Evolutionary conservation across 2,113 vertebrate species (phyloP), one percentile per base, ranked within the genome.

Genomic region (Steatornis caripensis): DNA sequence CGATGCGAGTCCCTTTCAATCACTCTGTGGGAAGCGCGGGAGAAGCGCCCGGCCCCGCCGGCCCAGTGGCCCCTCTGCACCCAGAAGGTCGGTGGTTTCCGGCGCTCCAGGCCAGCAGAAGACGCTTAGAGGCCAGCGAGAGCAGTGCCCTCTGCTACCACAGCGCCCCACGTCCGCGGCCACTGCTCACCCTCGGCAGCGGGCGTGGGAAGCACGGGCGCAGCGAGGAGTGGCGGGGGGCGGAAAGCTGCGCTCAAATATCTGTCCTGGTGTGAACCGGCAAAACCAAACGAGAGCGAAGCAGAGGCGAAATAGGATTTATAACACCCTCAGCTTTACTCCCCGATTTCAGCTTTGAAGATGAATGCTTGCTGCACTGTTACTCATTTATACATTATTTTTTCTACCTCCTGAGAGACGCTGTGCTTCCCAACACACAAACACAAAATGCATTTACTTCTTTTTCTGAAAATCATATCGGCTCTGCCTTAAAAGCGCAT

Each of bases 321-420:
- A 82, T 93, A 87, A 87, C 10, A 60, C 81, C 91, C 89, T 91
- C 57, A 45, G 94, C 91, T 89, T 93, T 87, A 9, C 89, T 96
- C 84, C 91, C 93, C 87, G 87, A 83, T 96, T 93, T 87, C 94
- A 41, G 91, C 94, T 83, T 61, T 29, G 95, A 94, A 97, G 96
- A 96, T 90, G 87, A 91, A 96, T 93, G 95, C 77, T 93, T 91
- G 95, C 90, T 80, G 81, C 32, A 2, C 90, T 80, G 65, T 95
- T 93, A 90, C 72, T 96, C 93, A 95, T 94, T 96, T 96, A 94
- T 41, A 86, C 57, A 45, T 96, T 93, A 89, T 94, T 95, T 94
- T 76, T 60, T 84, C 87, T 23, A 30, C 91, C 93, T 96, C 94
- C 95, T 72, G 87, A 90, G 95, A 79, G 93, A 79, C 61, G 0